Evolutionary conservation across 2,113 vertebrate genomes (phyloP).

Genomic region (Pyrgilauda ruficollis): DNA sequence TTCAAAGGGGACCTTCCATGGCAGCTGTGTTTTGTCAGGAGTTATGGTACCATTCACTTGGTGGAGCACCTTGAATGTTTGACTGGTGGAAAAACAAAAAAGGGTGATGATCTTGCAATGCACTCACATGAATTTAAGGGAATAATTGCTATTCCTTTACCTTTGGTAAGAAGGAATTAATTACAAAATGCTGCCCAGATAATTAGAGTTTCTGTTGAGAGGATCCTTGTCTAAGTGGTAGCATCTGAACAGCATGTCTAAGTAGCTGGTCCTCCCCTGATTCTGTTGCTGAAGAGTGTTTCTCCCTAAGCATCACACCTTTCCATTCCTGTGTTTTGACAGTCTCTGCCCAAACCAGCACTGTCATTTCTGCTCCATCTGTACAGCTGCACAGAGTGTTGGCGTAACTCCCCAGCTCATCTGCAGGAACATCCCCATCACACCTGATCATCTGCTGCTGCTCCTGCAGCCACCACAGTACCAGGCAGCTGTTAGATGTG

Average conservation of each 20-base stretch:
- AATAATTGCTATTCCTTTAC: background rate
- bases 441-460: background rate
- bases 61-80: background rate
- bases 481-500: background rate
- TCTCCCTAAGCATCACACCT: background rate
- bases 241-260: background rate
- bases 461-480: background rate
- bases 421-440: background rate
- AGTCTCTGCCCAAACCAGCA: background rate
- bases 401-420: accelerated
- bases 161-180: background rate
- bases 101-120: background rate
- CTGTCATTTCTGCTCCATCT: background rate
- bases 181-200: background rate
- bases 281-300: background rate
- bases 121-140: background rate
- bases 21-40: background rate
- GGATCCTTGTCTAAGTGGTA: background rate
- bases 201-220: background rate
- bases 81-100: background rate
- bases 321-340: background rate
- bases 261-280: background rate
- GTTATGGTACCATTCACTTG: background rate
- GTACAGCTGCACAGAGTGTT: background rate
- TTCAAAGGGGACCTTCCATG: background rate